These are phyloP conservation scores for Ochotona princeps DNA, from an alignment of 2,113 vertebrate species.

Conservation along the genomic window DNA sequence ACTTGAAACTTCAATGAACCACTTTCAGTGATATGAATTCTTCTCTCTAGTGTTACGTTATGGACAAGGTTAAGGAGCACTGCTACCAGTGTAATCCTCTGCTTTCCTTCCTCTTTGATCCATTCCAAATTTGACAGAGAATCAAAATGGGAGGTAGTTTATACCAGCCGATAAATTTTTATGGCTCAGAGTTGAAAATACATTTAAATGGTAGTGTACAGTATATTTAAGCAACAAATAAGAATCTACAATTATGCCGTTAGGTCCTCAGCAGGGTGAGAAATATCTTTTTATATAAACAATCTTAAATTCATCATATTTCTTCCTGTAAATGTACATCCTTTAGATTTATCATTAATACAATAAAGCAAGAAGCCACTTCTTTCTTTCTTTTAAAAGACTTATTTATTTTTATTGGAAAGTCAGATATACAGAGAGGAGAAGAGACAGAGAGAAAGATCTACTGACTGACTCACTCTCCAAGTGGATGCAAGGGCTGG, in stretches of 20 bases:
- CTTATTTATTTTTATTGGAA: no score
- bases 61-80: background rate
- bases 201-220: background rate
- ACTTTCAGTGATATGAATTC: background rate
- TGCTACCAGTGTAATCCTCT: background rate
- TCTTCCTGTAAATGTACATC: background rate
- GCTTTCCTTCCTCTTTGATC: background rate
- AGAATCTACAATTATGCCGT: background rate
- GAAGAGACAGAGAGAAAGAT: no score
- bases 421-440: no score
- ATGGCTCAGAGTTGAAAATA: background rate
- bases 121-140: background rate
- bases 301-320: background rate
- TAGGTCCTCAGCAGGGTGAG: background rate
- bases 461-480: no score
- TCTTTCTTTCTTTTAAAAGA: background rate
- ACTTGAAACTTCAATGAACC: background rate
- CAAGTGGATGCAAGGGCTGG: no score
- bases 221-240: background rate
- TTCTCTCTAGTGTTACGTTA: background rate
- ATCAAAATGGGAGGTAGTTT: background rate
- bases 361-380: background rate
- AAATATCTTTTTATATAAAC: background rate
- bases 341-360: background rate
- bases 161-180: background rate